Percentiles rank a stretch among this genome's conserved stretches.
These are phyloP conservation scores for Passer domesticus DNA, from an alignment of 2,113 vertebrate genomes.

Conservation along the genomic window DNA sequence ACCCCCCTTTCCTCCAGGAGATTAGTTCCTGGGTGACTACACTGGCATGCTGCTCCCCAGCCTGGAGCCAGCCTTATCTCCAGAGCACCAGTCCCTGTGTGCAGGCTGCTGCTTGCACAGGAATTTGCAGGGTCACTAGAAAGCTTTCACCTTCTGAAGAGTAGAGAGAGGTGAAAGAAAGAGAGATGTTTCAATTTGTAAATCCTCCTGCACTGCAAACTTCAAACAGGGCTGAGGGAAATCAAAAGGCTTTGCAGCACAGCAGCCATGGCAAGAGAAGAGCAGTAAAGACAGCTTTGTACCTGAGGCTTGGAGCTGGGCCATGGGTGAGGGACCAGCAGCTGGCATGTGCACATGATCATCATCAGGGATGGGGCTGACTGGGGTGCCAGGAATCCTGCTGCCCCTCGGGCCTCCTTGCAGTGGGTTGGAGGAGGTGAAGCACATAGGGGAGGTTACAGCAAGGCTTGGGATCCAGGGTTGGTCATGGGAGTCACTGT, in stretches of 20 bases:
- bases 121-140: slow-evolving; percentile 24
- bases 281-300: not conserved
- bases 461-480: not conserved
- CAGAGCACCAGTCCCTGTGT: not conserved
- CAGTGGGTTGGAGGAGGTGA: not conserved
- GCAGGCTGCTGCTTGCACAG: not conserved
- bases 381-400: not conserved
- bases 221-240: slow-evolving; percentile 29
- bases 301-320: not conserved
- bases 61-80: not conserved
- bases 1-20: not conserved
- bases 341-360: not conserved
- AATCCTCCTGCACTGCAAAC: slow-evolving; percentile 33
- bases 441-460: not conserved
- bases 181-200: slow-evolving; percentile 16
- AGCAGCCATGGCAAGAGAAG: not conserved
- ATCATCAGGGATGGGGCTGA: not conserved
- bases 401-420: not conserved
- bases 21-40: not conserved
- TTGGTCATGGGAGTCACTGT: not conserved
- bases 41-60: not conserved
- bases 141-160: slow-evolving; percentile 45
- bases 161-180: not conserved
- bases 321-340: fast-evolving
- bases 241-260: not conserved